A percentile compares a stretch with the other conserved stretches of the same genome.
Evolutionary conservation across 2,113 vertebrate species (phyloP).

Genomic region (Melozone crissalis): DNA sequence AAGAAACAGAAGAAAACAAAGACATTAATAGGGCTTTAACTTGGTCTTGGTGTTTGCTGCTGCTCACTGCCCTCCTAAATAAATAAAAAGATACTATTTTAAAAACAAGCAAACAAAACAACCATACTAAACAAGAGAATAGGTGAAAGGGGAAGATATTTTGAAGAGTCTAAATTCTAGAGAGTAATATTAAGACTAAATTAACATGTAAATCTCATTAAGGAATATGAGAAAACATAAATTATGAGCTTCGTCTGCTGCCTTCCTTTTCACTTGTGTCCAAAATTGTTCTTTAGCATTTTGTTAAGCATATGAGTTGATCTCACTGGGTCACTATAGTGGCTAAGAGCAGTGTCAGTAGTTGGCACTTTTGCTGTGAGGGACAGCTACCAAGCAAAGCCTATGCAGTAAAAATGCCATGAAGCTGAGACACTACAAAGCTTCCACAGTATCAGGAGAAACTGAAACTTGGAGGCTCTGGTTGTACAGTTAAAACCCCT

Average conservation of each 20-base stretch:
- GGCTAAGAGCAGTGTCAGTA: neutral
- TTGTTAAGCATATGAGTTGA: neutral
- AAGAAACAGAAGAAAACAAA: neutral
- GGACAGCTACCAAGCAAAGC: neutral
- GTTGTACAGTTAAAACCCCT: fast-evolving
- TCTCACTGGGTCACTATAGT: neutral
- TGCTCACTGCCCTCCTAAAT: neutral
- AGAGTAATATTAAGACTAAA: neutral
- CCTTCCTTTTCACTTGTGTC: neutral
- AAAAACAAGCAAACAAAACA: neutral
- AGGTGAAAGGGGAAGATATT: neutral
- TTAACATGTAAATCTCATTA: neutral
- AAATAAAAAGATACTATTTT: neutral
- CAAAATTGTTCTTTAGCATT: neutral
- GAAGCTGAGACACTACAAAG: neutral
- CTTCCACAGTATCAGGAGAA: neutral
- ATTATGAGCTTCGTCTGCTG: neutral
- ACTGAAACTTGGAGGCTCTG: neutral
- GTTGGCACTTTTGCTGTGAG: neutral
- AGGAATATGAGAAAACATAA: neutral
- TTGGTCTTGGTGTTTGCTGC: neutral
- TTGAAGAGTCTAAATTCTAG: neutral
- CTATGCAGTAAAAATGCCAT: neutral
- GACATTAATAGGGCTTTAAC: neutral
- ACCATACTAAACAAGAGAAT: neutral